Base-by-base conservation (phyloP, 2,888 invertebrate species). In the Caenorhabditis uteleia region DNA sequence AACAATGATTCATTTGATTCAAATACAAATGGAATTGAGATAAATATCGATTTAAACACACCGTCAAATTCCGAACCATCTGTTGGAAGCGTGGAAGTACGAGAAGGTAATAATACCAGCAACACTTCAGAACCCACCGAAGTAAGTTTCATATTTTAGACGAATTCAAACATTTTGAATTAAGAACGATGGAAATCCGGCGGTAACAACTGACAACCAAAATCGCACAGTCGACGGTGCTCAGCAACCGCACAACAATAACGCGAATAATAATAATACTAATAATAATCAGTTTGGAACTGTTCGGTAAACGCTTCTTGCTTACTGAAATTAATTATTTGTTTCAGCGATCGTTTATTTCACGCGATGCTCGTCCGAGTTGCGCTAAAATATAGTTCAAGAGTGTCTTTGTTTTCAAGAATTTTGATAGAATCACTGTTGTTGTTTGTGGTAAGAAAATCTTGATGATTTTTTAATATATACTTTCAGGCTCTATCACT, bases 361-460 rank as follows among this genome's bases (percentile, higher is more conserved):
- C 79, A 81, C 86, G 93, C 94, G 14, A 87, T 98, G 75, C 95
- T 98, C 85, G 90, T 93, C 84, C 90, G 93, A 84, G 90, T 91
- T 75, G 91, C 97, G 3, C 86, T 95, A 78, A 89, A 91, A 20
- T 98, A 98, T 86, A 93, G 93, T 38, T 88, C 92, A 79, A 89
- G 91, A 51, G 91, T 97, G 86, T 93, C 86, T 26, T 89, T 89
- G 84, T 89, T 90, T 65, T 88, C 91, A 38, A 86, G 93, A 80
- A 87, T 92, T 82, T 88, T 91, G 77, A 88, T 93, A 82, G 93
- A 93, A 85, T 91, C 91, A 85, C 86, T 90, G 59, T 88, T 91
- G 70, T 87, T 93, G 60, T 85, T 92, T 39, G 91, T 91, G 88
- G 91, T 91, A 65, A 55, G 16, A 7, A 10, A 7, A 29, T 29